Evolutionary conservation across 2,888 invertebrate genomes (phyloP), one percentile per base, ranked within the genome.

Genomic region (Temnothorax ravouxi): DNA sequence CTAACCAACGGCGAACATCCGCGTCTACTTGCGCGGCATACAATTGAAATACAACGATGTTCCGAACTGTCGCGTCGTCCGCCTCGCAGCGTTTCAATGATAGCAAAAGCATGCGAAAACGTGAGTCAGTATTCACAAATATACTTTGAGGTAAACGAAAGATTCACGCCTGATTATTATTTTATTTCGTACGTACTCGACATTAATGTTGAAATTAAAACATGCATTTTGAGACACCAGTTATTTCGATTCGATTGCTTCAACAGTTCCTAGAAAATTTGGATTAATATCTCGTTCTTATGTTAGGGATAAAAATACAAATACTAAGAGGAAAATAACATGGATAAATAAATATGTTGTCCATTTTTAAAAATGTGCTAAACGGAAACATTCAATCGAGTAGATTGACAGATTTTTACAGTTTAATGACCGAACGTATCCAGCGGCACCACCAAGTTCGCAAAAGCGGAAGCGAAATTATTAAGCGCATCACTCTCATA

Each of bases 61-160:
- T 64, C n/a, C 41, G 41, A 69, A 13, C 6, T 34, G 50, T 61
- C 54, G 69, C 41, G 50, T 61, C 54, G 69, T 21, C 29, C 64
- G 34, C 21, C 47, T 79, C 54, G 52, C 11, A 50, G 25, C 83
- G 85, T 81, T 77, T 89, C 88, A 86, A 90, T 90, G 87, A 84
- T 83, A 77, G 84, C 79, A 84, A 89, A 87, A 88, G 85, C 85
- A 86, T 72, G 84, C 88, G 74, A 76, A 83, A n/a, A 80, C n/a
- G 18, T 89, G 90, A 89, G 75, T 89, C 89, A 90, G 59, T 76
- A 38, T 13, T 83, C 84, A 86, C 85, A 88, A 89, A 89, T 89
- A 89, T 81, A 82, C 54, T 47, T 47, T 56, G 34, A n/a, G 44
- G 2, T 21, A 38, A 44, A 29, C 29, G 3, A 2, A 29, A 29